Evolutionary conservation across 2,888 invertebrate species (phyloP).

Genomic region (Mechanitis messenoides): DNA sequence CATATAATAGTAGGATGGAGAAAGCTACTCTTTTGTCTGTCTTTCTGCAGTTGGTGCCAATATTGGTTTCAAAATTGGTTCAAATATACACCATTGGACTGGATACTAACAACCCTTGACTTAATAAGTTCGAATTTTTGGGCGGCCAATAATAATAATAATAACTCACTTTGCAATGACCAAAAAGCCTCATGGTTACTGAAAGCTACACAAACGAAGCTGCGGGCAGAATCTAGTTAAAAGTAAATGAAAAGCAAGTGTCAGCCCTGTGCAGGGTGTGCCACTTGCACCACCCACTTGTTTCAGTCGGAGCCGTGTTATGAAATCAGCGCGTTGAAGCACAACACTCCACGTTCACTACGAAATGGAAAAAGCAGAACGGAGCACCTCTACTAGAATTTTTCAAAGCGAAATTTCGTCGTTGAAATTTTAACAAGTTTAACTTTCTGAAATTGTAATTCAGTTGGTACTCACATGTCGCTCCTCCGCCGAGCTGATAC

Average conservation of each 20-base stretch:
- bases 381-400: conserved; percentile 52
- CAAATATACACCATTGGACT: too few relatives aligned
- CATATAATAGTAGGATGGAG: too few relatives aligned
- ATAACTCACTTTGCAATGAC: too few relatives aligned
- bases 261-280: conserved; percentile 50
- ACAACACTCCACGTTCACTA: conserved; percentile 65
- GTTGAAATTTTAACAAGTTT: conserved; percentile 60
- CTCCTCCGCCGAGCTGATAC: conserved; percentile 74
- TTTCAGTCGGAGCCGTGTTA: conserved; percentile 70
- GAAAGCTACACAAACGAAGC: too few relatives aligned
- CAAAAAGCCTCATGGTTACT: too few relatives aligned
- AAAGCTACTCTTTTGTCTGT: too few relatives aligned
- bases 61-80: too few relatives aligned
- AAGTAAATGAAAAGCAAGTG: conserved; percentile 1
- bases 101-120: too few relatives aligned
- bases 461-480: conserved; percentile 67
- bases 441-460: conserved; percentile 45
- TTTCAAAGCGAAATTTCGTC: conserved; percentile 56
- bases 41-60: too few relatives aligned
- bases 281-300: conserved; percentile 73
- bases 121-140: too few relatives aligned
- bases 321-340: conserved; percentile 77
- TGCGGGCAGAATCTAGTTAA: background rate
- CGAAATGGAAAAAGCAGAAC: conserved; percentile 67
- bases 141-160: too few relatives aligned